phyloP scores from a whole-genome alignment of 2,113 vertebrate genomes.

The Mormoops blainvillei region DNA sequence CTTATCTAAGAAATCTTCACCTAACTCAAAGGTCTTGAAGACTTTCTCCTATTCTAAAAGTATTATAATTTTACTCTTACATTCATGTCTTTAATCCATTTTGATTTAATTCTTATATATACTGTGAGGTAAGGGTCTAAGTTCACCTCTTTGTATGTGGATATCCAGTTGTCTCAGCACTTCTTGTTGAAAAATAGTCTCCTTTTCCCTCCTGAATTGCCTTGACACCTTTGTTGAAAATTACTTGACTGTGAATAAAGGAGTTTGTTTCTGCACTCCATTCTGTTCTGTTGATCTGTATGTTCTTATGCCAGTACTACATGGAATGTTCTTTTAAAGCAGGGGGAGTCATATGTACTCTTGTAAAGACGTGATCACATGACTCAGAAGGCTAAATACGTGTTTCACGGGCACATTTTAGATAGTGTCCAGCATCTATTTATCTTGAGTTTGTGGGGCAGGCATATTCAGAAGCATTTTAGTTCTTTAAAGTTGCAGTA shows the following conservation, averaged over 20 bases:
- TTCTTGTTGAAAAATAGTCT: conserved; percentile 18
- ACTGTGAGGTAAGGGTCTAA: background rate
- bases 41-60: background rate
- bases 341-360: background rate
- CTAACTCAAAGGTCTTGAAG: background rate
- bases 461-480: background rate
- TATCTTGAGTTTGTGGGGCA: background rate
- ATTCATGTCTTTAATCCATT: background rate
- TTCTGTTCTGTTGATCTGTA: background rate
- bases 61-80: background rate
- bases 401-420: background rate
- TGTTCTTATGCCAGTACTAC: background rate
- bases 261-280: background rate
- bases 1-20: background rate
- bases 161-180: background rate
- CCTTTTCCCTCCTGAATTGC: background rate
- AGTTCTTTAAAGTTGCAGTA: background rate
- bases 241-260: background rate
- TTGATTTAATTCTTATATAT: conserved; percentile 2
- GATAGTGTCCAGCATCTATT: background rate
- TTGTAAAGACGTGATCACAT: background rate
- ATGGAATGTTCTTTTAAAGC: background rate
- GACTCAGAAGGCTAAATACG: background rate
- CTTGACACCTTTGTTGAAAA: background rate
- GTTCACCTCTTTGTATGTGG: background rate